Percentiles rank a stretch among this genome's conserved stretches.
Conservation (phyloP, 1,140 invertebrate species). For the Hormaphis cornu region DNA sequence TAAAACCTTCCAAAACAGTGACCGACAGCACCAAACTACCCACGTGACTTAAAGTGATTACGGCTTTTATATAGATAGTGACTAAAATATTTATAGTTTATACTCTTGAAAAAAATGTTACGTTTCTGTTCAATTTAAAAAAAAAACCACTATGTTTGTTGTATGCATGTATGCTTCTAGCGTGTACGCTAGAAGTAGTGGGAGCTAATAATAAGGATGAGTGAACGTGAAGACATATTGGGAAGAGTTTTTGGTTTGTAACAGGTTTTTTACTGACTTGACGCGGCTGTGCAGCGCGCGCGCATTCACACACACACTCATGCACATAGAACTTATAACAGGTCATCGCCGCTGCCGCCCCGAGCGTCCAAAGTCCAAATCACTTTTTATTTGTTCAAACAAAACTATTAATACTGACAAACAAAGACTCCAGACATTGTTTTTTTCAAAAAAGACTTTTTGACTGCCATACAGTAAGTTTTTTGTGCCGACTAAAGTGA, state of each 20-base stretch:
- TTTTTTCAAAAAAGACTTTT: slow-evolving; percentile 8
- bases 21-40: too few species aligned
- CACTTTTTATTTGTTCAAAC: slow-evolving; percentile 23
- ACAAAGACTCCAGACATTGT: slow-evolving; percentile 2
- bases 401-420: slow-evolving; percentile 23
- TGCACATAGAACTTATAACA: neutral
- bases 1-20: too few species aligned
- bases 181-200: neutral
- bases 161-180: neutral
- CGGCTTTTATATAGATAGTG: neutral
- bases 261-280: slow-evolving; percentile 24
- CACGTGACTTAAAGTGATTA: too few species aligned
- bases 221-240: slow-evolving; percentile 23
- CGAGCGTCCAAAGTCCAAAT: too few species aligned
- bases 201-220: neutral
- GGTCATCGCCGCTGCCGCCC: slow-evolving; percentile 1
- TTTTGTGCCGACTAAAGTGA: neutral
- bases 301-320: neutral
- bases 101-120: neutral
- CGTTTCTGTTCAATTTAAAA: neutral
- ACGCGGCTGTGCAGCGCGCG: too few species aligned
- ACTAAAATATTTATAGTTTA: neutral
- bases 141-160: neutral
- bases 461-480: slow-evolving; percentile 2
- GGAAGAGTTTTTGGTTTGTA: slow-evolving; percentile 23